These are phyloP conservation scores for Pachycephus smyrnensis DNA, from an alignment of 2,888 invertebrate genomes.

Conservation along the genomic window DNA sequence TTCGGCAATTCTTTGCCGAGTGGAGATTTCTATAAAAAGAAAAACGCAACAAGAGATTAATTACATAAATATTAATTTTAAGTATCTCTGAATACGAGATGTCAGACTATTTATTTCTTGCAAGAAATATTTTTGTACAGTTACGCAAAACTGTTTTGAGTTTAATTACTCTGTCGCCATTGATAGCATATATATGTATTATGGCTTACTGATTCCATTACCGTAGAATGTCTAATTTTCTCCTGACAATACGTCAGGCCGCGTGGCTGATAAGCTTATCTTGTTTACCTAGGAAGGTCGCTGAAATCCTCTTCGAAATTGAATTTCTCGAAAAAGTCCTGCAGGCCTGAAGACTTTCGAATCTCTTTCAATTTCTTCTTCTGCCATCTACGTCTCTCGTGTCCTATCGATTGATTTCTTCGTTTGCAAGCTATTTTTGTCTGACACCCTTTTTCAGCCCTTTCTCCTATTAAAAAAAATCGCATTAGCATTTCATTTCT, in stretches of 20 bases:
- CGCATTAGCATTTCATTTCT: not conserved
- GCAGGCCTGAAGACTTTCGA: not conserved
- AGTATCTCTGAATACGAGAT: not conserved
- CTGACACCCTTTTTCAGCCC: not conserved
- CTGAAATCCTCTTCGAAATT: not conserved
- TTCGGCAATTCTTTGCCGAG: slow-evolving; percentile 14
- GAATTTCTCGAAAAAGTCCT: not conserved
- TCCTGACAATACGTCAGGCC: not conserved
- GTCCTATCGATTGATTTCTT: not conserved
- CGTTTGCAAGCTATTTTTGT: not conserved
- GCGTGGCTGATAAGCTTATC: not conserved
- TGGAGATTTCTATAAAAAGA: not conserved
- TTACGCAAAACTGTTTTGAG: not conserved
- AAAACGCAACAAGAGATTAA: not conserved
- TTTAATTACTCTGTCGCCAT: not conserved
- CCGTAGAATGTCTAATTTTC: not conserved
- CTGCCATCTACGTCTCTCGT: not conserved
- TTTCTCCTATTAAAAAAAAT: not conserved
- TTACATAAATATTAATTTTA: not conserved
- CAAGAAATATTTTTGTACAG: not conserved
- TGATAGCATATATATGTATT: not conserved
- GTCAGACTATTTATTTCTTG: not conserved
- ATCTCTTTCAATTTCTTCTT: not conserved
- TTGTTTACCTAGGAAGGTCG: not conserved
- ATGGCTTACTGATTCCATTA: not conserved